Conservation (phyloP, 2,888 invertebrate genomes). For the Diloba caeruleocephala region DNA sequence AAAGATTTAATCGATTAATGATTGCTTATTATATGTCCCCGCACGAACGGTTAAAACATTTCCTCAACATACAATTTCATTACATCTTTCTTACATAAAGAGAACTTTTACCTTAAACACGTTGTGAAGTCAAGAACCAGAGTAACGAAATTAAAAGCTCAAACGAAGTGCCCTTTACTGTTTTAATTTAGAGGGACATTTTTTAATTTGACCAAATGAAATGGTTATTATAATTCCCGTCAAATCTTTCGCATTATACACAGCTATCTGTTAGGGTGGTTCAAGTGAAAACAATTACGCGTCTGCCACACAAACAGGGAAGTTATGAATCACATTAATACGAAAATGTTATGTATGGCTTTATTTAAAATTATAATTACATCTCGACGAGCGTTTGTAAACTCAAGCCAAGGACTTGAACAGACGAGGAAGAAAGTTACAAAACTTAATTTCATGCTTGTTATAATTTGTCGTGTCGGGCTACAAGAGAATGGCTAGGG, state of each 20-base stretch:
- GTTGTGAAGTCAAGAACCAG: conserved; percentile 19
- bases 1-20: conserved; percentile 18
- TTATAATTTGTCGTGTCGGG: conserved; percentile 53
- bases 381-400: conserved; percentile 38
- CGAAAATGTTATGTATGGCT: conserved; percentile 32
- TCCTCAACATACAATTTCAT: conserved; percentile 12
- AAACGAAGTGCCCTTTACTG: conserved; percentile 24
- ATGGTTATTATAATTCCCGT: conserved; percentile 35
- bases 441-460: conserved; percentile 58
- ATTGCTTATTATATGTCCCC: conserved; percentile 29
- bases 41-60: conserved; percentile 15
- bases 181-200: conserved; percentile 30
- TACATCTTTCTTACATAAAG: conserved; percentile 18
- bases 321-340: conserved; percentile 45
- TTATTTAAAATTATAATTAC: conserved; percentile 45
- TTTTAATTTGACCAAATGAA: conserved; percentile 29
- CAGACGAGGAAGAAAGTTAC: conserved; percentile 40
- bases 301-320: conserved; percentile 20
- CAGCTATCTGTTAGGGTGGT: conserved; percentile 5
- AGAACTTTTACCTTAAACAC: conserved; percentile 14
- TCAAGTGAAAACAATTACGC: conserved; percentile 31
- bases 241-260: conserved; percentile 19
- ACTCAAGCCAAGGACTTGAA: conserved; percentile 32
- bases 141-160: conserved; percentile 37
- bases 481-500: conserved; percentile 44